Conservation (phyloP, 2,797 vertebrate genomes). For the Mormyrops attenuatus region DNA sequence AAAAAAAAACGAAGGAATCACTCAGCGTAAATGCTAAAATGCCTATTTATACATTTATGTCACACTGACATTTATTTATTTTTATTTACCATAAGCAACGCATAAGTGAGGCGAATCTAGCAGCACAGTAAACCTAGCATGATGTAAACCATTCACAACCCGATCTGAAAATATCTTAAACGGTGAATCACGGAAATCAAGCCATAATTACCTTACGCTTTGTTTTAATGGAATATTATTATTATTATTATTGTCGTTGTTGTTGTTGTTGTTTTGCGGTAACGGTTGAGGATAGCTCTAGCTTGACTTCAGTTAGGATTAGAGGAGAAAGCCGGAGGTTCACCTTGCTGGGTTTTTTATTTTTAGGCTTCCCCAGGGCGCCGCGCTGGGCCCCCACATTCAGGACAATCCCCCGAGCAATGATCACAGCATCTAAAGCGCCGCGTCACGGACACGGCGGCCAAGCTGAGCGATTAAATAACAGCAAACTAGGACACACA, state of each 20-base stretch:
- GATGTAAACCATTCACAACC: neutral
- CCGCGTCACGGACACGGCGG: neutral
- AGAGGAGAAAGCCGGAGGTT: neutral
- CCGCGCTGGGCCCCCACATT: neutral
- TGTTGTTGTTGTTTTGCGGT: neutral
- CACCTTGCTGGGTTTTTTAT: neutral
- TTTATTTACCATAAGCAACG: neutral
- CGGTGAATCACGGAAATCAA: neutral
- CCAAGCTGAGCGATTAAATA: neutral
- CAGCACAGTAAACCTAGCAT: neutral
- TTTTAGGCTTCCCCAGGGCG: neutral
- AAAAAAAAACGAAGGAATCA: neutral
- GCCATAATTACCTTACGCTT: neutral
- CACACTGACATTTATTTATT: neutral
- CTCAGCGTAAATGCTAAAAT: neutral
- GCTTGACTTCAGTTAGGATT: neutral
- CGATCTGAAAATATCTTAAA: neutral
- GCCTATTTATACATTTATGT: neutral
- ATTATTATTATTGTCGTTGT: neutral
- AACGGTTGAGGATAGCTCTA: neutral
- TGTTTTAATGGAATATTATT: neutral
- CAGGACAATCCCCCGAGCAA: neutral
- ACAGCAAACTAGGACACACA: neutral
- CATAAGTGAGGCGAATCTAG: neutral
- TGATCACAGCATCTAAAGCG: neutral